These are phyloP conservation scores for Oryctolagus cuniculus DNA, from an alignment of 2,113 vertebrate species.

Conservation along the genomic window DNA sequence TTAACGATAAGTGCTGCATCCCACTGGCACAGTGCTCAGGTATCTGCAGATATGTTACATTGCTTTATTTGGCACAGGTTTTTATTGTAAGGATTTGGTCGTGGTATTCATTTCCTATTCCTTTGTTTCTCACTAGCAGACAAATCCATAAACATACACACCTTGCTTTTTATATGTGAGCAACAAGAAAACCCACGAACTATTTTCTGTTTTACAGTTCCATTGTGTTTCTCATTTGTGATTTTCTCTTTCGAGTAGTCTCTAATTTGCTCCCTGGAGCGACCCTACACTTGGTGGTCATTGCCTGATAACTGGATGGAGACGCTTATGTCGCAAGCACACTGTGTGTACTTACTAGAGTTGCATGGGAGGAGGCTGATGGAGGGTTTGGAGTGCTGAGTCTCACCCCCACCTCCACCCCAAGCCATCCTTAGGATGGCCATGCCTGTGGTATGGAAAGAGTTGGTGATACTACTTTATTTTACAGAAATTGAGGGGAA, in stretches of 20 bases:
- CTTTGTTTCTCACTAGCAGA: not conserved
- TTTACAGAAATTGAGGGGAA: constrained; percentile 53
- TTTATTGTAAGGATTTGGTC: not conserved
- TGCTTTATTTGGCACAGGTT: not conserved
- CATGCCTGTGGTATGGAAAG: not conserved
- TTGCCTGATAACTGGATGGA: not conserved
- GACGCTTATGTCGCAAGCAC: not conserved
- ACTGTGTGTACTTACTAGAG: not conserved
- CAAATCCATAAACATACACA: not conserved
- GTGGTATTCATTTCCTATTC: not conserved
- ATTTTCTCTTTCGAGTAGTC: constrained; percentile 8
- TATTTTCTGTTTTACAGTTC: not conserved
- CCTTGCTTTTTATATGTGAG: not conserved
- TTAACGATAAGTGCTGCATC: not conserved
- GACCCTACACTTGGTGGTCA: not conserved
- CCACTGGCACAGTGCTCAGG: not conserved
- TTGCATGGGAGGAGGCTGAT: not conserved
- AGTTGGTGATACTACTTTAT: not conserved
- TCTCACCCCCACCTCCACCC: not conserved
- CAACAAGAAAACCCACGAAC: not conserved
- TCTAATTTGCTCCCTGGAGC: constrained; percentile 43
- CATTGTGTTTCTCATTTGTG: not conserved
- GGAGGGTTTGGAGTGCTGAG: not conserved
- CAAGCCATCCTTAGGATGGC: not conserved
- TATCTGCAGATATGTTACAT: not conserved